Percentiles rank a stretch among this genome's conserved stretches.
phyloP scores from a whole-genome alignment of 1,140 invertebrate genomes.

The Aphis craccivora region DNA sequence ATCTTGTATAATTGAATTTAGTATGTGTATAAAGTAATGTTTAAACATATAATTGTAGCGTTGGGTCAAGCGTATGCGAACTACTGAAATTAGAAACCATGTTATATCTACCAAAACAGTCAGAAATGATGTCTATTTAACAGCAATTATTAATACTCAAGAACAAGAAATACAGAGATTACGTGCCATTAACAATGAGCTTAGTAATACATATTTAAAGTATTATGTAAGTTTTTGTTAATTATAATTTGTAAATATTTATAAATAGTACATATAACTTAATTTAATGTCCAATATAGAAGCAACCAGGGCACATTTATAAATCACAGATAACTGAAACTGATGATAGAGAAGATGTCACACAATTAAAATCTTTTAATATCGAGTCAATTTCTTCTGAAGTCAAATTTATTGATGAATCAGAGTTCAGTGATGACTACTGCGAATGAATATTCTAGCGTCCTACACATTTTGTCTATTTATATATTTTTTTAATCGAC shows the following conservation, averaged over 20 bases:
- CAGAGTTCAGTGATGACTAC: conserved; percentile 30
- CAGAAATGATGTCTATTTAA: conserved; percentile 44
- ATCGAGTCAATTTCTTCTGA: conserved; percentile 31
- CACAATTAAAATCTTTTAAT: not conserved
- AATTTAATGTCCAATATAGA: not conserved
- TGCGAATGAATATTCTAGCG: conserved; percentile 21
- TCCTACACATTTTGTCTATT: not conserved
- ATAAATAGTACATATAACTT: not conserved
- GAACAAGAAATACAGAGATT: conserved; percentile 50
- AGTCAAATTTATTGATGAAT: conserved; percentile 50
- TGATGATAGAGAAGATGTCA: not conserved
- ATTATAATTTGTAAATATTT: not conserved
- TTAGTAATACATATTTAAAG: conserved; percentile 1
- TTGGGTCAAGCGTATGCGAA: conserved; percentile 43
- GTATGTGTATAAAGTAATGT: not conserved
- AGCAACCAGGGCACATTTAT: not conserved
- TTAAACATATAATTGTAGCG: conserved; percentile 20
- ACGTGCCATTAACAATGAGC: conserved; percentile 27
- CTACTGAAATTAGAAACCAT: conserved; percentile 48
- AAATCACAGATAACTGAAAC: conserved; percentile 20
- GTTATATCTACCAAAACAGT: conserved; percentile 21
- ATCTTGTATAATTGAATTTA: not conserved
- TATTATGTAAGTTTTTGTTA: conserved; percentile 17
- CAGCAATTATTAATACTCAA: conserved; percentile 45
- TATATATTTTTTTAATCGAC: not conserved